Evolutionary conservation across 1,140 invertebrate species (phyloP).

Genomic region (Neoseiulus cucumeris): DNA sequence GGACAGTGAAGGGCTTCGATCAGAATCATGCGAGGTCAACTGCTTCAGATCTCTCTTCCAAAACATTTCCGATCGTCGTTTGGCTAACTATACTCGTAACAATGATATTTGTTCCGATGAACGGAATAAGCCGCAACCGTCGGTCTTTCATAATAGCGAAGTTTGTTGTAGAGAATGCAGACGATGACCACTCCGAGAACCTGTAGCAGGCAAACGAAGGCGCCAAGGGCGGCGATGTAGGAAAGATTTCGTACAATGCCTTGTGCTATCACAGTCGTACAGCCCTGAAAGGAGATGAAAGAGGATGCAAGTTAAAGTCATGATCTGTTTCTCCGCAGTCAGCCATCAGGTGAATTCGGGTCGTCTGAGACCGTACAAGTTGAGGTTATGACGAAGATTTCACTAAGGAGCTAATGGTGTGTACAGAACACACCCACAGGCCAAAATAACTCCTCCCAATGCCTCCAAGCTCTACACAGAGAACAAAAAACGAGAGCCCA

Average conservation of each 20-base stretch:
- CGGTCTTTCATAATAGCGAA: not conserved
- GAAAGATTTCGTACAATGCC: not conserved
- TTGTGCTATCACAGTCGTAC: not conserved
- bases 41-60: too few species aligned
- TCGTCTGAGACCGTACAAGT: too few species aligned
- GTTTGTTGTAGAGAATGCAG: not conserved
- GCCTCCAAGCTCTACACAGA: too few species aligned
- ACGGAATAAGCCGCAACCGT: not conserved
- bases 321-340: too few species aligned
- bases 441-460: too few species aligned
- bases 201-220: not conserved
- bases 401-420: too few species aligned
- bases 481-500: too few species aligned
- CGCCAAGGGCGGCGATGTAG: not conserved
- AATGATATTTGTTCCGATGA: not conserved
- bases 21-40: too few species aligned
- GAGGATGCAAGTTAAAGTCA: not conserved
- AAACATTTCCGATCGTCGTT: not conserved
- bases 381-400: too few species aligned
- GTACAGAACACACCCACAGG: too few species aligned
- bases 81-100: not conserved
- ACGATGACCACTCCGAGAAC: not conserved
- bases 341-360: too few species aligned
- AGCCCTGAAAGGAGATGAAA: not conserved
- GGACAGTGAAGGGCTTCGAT: too few species aligned